phyloP scores from a whole-genome alignment of 2,113 vertebrate species.

The Chamaea fasciata region DNA sequence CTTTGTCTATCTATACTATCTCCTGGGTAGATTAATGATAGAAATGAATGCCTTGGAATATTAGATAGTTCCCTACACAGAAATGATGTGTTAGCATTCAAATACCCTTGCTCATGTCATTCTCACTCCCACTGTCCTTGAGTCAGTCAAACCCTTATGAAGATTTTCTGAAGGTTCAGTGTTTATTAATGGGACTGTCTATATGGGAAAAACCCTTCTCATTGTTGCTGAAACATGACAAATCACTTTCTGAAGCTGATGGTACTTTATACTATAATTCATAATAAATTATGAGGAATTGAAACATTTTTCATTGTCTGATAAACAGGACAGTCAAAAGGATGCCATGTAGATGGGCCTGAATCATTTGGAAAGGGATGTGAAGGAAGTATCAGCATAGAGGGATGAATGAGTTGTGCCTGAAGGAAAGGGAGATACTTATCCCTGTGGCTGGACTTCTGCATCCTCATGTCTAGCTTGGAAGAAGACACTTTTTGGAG shows the following conservation, averaged over 20 bases:
- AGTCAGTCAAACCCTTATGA: not conserved
- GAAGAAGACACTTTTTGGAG: not conserved
- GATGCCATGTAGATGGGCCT: not conserved
- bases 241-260: not conserved
- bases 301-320: not conserved
- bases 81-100: not conserved
- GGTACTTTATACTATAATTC: not conserved
- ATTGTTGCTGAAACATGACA: not conserved
- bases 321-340: not conserved
- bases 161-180: not conserved
- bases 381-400: not conserved
- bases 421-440: not conserved
- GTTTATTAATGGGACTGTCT: not conserved
- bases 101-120: not conserved
- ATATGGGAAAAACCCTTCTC: not conserved
- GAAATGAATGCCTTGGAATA: slow-evolving; percentile 20
- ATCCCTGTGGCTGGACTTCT: not conserved
- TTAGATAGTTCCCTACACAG: not conserved
- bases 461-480: not conserved
- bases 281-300: not conserved
- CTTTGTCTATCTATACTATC: not conserved
- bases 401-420: not conserved
- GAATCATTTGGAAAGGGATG: not conserved
- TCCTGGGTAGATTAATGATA: not conserved
- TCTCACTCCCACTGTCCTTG: not conserved